These are phyloP conservation scores for Campylomormyrus numenius DNA, from an alignment of 2,113 vertebrate genomes.

Conservation along the genomic window DNA sequence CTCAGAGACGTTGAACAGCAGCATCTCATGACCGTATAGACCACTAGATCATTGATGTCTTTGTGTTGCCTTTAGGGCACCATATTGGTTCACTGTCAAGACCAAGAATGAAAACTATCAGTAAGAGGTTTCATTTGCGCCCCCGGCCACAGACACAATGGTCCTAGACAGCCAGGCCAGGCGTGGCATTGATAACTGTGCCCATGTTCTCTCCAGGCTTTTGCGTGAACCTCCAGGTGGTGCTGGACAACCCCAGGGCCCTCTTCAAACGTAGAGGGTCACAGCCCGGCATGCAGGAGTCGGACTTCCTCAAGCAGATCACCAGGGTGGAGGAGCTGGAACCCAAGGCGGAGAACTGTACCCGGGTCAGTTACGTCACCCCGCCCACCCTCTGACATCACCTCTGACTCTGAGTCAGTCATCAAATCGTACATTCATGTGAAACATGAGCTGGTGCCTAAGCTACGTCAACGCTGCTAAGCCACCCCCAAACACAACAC, in stretches of 20 bases:
- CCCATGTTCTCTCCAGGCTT: constrained; percentile 66
- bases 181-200: background rate
- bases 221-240: constrained; percentile 91
- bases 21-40: background rate
- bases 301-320: constrained; percentile 96
- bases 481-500: background rate
- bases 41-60: background rate
- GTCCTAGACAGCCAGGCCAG: background rate
- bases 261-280: constrained; percentile 91
- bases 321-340: constrained; percentile 88
- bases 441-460: background rate
- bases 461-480: background rate
- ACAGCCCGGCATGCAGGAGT: constrained; percentile 98
- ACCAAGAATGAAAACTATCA: background rate
- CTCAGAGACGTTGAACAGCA: background rate
- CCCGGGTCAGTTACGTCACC: constrained; percentile 67
- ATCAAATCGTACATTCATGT: constrained; percentile 28
- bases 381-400: background rate
- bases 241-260: constrained; percentile 81
- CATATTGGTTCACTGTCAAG: background rate
- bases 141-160: background rate
- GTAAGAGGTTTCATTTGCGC: background rate
- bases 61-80: background rate
- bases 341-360: constrained; percentile 93
- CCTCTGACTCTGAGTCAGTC: constrained; percentile 11